Conservation (phyloP, 1,140 invertebrate species). For the Nebria ingens region DNA sequence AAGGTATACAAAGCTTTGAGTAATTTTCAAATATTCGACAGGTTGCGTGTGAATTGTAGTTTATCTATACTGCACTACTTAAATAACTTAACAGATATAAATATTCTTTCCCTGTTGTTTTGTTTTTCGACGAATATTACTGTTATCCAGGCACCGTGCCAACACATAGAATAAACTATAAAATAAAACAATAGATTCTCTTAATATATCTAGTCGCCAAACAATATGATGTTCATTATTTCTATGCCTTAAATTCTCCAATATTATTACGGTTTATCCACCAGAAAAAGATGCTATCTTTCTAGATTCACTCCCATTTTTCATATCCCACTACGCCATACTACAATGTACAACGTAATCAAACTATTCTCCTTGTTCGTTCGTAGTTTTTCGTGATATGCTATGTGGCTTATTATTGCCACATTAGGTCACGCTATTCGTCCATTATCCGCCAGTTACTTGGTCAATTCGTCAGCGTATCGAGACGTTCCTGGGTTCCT, state of each 20-base stretch:
- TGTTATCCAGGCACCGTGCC: neutral
- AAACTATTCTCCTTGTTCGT: neutral
- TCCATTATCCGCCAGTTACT: slow-evolving; percentile 2
- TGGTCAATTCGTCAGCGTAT: slow-evolving; percentile 3
- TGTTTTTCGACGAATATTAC: slow-evolving; percentile 5
- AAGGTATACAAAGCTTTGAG: no score
- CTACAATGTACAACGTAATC: neutral
- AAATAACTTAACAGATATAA: neutral
- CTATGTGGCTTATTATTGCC: slow-evolving; percentile 3
- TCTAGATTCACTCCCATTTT: no score
- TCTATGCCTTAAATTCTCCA: neutral
- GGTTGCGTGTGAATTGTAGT: neutral
- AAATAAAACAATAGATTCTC: slow-evolving; percentile 3
- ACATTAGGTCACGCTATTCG: slow-evolving; percentile 2
- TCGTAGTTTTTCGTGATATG: no score
- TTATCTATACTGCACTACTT: neutral
- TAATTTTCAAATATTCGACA: no score
- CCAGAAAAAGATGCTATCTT: neutral
- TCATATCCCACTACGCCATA: neutral
- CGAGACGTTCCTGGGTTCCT: slow-evolving; percentile 4
- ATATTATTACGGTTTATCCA: neutral
- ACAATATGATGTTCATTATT: slow-evolving; percentile 7
- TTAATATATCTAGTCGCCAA: neutral
- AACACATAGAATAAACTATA: neutral
- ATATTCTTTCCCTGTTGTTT: slow-evolving; percentile 2